Evolutionary conservation across 1,140 invertebrate species (phyloP).

Genomic region (Calephelis nemesis): DNA sequence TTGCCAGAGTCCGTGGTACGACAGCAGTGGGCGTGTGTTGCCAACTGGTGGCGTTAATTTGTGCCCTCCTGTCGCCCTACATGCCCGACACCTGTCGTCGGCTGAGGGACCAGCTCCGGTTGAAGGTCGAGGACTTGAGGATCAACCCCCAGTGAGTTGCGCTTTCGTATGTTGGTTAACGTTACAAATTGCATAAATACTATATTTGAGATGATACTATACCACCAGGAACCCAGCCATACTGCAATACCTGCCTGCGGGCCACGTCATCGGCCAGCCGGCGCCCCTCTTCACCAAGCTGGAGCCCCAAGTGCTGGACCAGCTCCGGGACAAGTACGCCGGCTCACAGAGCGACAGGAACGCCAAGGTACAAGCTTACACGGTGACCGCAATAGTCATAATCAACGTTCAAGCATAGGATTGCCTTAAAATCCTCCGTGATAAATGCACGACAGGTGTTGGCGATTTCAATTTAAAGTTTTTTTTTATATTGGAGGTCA

Average conservation of each 20-base stretch:
- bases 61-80: conserved; percentile 92
- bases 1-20: conserved; percentile 85
- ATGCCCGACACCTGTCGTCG: conserved; percentile 91
- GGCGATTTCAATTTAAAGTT: no score
- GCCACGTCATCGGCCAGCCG: conserved; percentile 95
- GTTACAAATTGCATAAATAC: no score
- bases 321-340: conserved; percentile 88
- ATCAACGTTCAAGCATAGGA: no score
- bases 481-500: no score
- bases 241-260: conserved; percentile 84
- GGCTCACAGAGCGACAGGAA: conserved; percentile 74
- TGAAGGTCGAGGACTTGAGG: conserved; percentile 75
- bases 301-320: conserved; percentile 85
- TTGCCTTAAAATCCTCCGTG: no score
- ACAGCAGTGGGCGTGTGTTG: conserved; percentile 92
- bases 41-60: conserved; percentile 91
- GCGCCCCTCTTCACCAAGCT: conserved; percentile 93
- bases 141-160: conserved; percentile 80
- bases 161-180: neutral
- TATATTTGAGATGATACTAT: no score
- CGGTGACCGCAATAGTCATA: neutral
- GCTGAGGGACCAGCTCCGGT: conserved; percentile 87
- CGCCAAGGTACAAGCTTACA: conserved; percentile 34
- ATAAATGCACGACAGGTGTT: no score
- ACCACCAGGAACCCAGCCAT: conserved; percentile 78